A percentile compares a stretch with the other conserved stretches of the same genome.
These are phyloP conservation scores for Labeo catla DNA, from an alignment of 2,113 vertebrate genomes.

Conservation along the genomic window DNA sequence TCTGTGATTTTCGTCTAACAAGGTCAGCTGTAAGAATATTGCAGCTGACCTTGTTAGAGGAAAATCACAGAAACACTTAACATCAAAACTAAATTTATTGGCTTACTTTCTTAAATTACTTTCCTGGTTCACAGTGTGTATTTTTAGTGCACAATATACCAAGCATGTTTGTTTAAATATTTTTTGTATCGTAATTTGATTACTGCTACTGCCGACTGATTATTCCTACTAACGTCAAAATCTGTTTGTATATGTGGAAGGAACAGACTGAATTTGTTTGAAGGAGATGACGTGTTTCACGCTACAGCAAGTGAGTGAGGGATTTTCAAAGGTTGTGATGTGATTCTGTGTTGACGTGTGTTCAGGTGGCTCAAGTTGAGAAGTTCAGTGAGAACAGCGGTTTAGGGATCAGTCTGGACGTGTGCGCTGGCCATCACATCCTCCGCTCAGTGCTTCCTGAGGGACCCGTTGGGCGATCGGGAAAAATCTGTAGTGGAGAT, in stretches of 20 bases:
- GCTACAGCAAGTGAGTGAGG: not conserved
- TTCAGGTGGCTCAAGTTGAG: conserved; percentile 89
- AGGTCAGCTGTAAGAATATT: too few relatives aligned
- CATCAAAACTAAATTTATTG: too few relatives aligned
- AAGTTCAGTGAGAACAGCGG: conserved; percentile 94
- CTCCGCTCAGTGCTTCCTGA: conserved; percentile 94
- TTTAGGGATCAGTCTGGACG: conserved; percentile 94
- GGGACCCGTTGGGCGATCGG: conserved; percentile 90
- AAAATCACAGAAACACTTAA: too few relatives aligned
- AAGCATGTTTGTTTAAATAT: too few relatives aligned
- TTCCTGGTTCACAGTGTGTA: too few relatives aligned
- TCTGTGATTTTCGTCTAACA: too few relatives aligned
- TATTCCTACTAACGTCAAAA: not conserved
- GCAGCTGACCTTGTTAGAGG: too few relatives aligned
- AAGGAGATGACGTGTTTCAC: not conserved
- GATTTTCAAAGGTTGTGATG: not conserved
- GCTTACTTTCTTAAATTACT: too few relatives aligned
- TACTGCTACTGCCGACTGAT: too few relatives aligned
- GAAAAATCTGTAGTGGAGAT: conserved; percentile 91
- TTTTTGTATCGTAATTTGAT: too few relatives aligned
- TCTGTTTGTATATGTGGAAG: not conserved
- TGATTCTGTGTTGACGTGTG: conserved; percentile 35
- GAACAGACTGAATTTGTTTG: not conserved
- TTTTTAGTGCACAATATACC: too few relatives aligned
- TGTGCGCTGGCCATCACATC: conserved; percentile 89